A percentile compares a stretch with the other conserved stretches of the same genome.
Evolutionary conservation across 2,797 vertebrate species (phyloP).

Genomic region (Thripadectes ignobilis): DNA sequence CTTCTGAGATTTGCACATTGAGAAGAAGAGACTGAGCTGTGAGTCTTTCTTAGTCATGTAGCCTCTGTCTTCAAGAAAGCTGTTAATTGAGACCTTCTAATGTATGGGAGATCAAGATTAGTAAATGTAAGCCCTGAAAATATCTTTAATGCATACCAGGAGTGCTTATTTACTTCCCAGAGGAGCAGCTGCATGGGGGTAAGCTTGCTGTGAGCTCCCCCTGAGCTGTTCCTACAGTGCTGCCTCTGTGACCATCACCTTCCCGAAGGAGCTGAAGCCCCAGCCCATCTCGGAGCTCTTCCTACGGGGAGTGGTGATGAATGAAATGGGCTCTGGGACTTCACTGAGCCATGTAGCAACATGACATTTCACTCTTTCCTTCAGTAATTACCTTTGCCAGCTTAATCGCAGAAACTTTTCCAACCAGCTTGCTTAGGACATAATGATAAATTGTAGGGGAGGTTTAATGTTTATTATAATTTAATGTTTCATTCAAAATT

Average conservation of each 20-base stretch:
- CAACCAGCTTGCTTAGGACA: conserved; percentile 15
- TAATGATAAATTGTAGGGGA: conserved; percentile 29
- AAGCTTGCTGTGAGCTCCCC: not conserved
- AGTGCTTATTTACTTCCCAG: not conserved
- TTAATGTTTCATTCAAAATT: conserved; percentile 63
- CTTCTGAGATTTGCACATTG: not conserved
- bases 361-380: not conserved
- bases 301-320: not conserved
- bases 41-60: not conserved
- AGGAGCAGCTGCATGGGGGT: not conserved
- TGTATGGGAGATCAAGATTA: not conserved
- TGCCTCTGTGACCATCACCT: not conserved
- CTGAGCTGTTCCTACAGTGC: not conserved
- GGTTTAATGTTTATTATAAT: conserved; percentile 47
- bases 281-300: not conserved
- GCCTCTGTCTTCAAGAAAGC: not conserved
- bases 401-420: conserved; percentile 43
- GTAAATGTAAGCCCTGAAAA: not conserved
- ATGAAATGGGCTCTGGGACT: not conserved
- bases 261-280: not conserved
- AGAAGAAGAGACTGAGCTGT: not conserved
- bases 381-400: conserved; percentile 28
- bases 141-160: not conserved
- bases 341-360: not conserved
- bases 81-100: not conserved